phyloP scores from a whole-genome alignment of 2,113 vertebrate genomes.

The Centropus unirufus region DNA sequence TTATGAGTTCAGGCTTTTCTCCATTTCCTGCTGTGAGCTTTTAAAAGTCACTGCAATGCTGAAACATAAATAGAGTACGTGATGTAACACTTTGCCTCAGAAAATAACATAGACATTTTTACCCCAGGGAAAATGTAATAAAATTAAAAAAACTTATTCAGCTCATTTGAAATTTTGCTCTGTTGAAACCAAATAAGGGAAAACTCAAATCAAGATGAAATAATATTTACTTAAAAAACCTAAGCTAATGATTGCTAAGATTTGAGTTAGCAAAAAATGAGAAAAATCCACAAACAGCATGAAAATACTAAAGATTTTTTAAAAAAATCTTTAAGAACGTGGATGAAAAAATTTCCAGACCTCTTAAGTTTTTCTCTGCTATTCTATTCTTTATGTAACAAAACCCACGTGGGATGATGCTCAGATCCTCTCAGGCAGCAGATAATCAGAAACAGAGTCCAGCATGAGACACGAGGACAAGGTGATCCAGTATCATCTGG shows the following conservation, averaged over 20 bases:
- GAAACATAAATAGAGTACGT: slow-evolving; percentile 68
- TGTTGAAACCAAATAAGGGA: background rate
- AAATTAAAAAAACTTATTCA: background rate
- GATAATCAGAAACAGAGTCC: background rate
- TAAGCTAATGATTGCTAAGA: background rate
- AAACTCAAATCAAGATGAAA: background rate
- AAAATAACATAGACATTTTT: slow-evolving; percentile 60
- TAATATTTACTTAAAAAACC: background rate
- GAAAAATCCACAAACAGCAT: background rate
- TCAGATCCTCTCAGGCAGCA: background rate
- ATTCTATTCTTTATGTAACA: background rate
- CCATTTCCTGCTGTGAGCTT: slow-evolving; percentile 71
- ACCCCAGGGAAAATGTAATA: slow-evolving; percentile 31
- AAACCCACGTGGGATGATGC: background rate
- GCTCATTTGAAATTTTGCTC: slow-evolving; percentile 10
- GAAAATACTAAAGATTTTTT: background rate
- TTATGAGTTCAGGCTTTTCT: slow-evolving; percentile 66
- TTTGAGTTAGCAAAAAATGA: background rate
- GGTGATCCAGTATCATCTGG: background rate
- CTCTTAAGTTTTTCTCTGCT: background rate
- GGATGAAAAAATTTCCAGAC: background rate
- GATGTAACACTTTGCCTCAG: slow-evolving; percentile 58
- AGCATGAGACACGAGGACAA: accelerated
- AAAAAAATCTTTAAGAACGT: background rate
- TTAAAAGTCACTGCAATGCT: slow-evolving; percentile 68